Evolutionary conservation across 2,797 vertebrate genomes (phyloP).

Genomic region (Parambassis ranga): DNA sequence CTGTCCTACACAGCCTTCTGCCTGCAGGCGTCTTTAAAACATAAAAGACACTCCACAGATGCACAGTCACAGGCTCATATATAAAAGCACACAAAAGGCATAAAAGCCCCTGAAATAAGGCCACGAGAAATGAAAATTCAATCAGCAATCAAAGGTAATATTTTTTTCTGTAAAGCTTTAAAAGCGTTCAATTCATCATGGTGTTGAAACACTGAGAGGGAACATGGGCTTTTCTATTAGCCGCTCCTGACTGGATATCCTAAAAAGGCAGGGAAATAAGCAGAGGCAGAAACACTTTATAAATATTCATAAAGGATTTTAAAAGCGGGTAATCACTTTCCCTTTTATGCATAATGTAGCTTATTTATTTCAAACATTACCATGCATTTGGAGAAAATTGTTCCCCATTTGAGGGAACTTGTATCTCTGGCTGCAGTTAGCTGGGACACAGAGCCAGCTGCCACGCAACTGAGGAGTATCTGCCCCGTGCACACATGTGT

Average conservation of each 20-base stretch:
- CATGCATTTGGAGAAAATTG: slow-evolving; percentile 63
- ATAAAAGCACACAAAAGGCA: slow-evolving; percentile 25
- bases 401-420: slow-evolving; percentile 51
- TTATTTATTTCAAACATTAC: slow-evolving; percentile 74
- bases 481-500: slow-evolving; percentile 11
- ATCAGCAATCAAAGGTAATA: slow-evolving; percentile 40
- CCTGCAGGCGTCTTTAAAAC: slow-evolving; percentile 46
- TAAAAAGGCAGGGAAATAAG: slow-evolving; percentile 58
- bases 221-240: slow-evolving; percentile 43
- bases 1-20: slow-evolving; percentile 24
- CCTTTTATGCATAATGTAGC: slow-evolving; percentile 74
- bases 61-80: slow-evolving; percentile 6
- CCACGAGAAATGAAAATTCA: slow-evolving; percentile 22
- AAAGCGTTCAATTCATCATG: slow-evolving; percentile 4
- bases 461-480: neutral
- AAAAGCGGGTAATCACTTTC: slow-evolving; percentile 77
- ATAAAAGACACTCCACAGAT: slow-evolving; percentile 38
- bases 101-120: slow-evolving; percentile 21
- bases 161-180: slow-evolving; percentile 23
- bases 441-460: slow-evolving; percentile 45
- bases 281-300: slow-evolving; percentile 66
- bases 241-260: slow-evolving; percentile 45
- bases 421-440: slow-evolving; percentile 49
- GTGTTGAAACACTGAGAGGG: slow-evolving; percentile 19
- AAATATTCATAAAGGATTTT: slow-evolving; percentile 79